Conservation (phyloP, 2,888 invertebrate genomes). For the Chironomus riparius region DNA sequence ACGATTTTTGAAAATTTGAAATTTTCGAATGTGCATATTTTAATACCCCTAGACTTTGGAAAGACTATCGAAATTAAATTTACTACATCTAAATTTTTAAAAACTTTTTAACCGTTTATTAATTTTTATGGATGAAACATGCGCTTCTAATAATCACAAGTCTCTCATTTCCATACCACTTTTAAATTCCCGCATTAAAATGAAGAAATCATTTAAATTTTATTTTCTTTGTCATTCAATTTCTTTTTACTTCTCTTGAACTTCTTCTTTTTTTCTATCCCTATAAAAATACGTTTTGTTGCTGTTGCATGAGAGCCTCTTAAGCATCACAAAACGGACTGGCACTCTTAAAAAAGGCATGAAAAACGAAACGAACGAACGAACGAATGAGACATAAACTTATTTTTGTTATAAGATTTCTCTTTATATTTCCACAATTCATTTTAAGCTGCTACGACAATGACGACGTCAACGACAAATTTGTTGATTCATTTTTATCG, state of each 20-base stretch:
- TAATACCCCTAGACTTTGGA: too few relatives aligned
- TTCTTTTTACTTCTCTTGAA: not conserved
- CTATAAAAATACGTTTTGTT: too few relatives aligned
- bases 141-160: too few relatives aligned
- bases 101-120: too few relatives aligned
- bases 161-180: not conserved
- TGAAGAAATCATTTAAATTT: not conserved
- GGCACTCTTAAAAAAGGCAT: not conserved
- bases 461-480: not conserved
- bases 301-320: too few relatives aligned
- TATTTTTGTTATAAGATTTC: not conserved
- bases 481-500: slow-evolving; percentile 8
- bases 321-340: too few relatives aligned
- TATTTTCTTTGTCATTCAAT: not conserved
- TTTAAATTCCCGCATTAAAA: not conserved
- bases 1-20: too few relatives aligned
- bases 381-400: not conserved
- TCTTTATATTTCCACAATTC: not conserved
- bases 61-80: too few relatives aligned
- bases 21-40: too few relatives aligned
- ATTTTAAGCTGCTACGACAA: not conserved
- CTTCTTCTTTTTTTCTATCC: not conserved
- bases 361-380: not conserved
- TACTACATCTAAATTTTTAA: too few relatives aligned
- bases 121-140: too few relatives aligned